Evolutionary conservation across 2,888 invertebrate genomes (phyloP).

Genomic region (Chloroclysta siterata): DNA sequence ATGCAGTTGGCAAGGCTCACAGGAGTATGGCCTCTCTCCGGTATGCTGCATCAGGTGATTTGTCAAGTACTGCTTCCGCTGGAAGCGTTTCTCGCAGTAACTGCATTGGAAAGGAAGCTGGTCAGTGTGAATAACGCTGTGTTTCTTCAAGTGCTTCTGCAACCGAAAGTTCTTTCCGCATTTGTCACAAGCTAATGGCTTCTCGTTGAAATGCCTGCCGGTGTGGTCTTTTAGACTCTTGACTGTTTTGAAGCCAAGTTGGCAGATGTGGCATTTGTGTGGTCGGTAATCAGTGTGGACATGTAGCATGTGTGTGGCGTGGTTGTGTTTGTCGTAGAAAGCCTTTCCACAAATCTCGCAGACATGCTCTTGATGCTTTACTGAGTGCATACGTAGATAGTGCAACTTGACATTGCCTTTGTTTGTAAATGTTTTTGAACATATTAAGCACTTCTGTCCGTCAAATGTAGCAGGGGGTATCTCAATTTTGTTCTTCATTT

Average conservation of each 20-base stretch:
- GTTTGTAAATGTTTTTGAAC: slow-evolving; percentile 62
- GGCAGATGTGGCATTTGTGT: slow-evolving; percentile 68
- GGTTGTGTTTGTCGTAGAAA: slow-evolving; percentile 58
- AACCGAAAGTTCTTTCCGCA: slow-evolving; percentile 61
- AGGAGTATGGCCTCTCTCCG: slow-evolving; percentile 88
- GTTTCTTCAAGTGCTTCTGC: slow-evolving; percentile 80
- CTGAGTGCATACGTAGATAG: slow-evolving; percentile 84
- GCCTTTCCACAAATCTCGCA: slow-evolving; percentile 71
- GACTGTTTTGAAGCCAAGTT: slow-evolving; percentile 58
- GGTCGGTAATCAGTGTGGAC: slow-evolving; percentile 62
- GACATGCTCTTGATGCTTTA: slow-evolving; percentile 63
- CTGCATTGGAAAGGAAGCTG: slow-evolving; percentile 89
- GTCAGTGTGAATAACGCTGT: slow-evolving; percentile 89
- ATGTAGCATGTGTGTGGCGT: slow-evolving; percentile 56
- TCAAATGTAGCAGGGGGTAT: slow-evolving; percentile 44
- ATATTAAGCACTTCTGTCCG: slow-evolving; percentile 59
- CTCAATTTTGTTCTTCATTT: slow-evolving; percentile 48
- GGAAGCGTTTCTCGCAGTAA: slow-evolving; percentile 87
- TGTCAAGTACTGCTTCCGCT: slow-evolving; percentile 29
- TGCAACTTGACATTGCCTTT: slow-evolving; percentile 56
- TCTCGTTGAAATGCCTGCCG: slow-evolving; percentile 55
- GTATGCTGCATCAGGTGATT: slow-evolving; percentile 88
- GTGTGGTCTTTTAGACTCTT: slow-evolving; percentile 56
- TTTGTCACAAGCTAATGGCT: slow-evolving; percentile 61
- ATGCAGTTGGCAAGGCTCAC: slow-evolving; percentile 86